phyloP scores from a whole-genome alignment of 1,140 invertebrate species.

The Marisa cornuarietis region DNA sequence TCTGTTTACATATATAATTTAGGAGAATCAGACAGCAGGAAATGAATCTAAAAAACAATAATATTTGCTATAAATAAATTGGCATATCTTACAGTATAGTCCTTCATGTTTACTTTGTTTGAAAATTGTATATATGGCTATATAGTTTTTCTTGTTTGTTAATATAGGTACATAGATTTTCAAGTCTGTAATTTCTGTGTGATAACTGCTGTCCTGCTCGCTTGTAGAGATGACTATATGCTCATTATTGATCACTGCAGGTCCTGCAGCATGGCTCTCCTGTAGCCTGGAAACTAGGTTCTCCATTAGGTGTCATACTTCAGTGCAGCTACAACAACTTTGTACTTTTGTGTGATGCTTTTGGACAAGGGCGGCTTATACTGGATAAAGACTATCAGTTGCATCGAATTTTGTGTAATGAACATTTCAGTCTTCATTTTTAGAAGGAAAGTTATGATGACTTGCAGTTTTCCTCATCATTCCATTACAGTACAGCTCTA shows the following conservation, averaged over 20 bases:
- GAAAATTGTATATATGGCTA: background rate
- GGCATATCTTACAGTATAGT: too few species aligned
- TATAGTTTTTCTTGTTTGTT: background rate
- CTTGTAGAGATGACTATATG: too few species aligned
- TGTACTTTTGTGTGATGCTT: constrained; percentile 43
- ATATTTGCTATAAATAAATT: too few species aligned
- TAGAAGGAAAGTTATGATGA: background rate
- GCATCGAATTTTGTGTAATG: constrained; percentile 20
- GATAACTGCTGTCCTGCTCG: too few species aligned
- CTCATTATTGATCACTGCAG: constrained; percentile 22
- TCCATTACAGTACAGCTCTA: background rate
- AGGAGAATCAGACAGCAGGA: too few species aligned
- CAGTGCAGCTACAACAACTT: constrained; percentile 48
- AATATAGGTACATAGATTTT: too few species aligned
- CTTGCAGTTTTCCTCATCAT: background rate
- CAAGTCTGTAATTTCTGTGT: too few species aligned
- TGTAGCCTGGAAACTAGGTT: constrained; percentile 56
- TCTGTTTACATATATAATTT: too few species aligned
- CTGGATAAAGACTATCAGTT: constrained; percentile 53
- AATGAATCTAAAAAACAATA: too few species aligned
- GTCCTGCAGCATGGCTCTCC: constrained; percentile 47
- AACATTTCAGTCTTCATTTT: background rate
- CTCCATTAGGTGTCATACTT: constrained; percentile 56
- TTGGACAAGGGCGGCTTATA: constrained; percentile 45
- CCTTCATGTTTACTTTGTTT: too few species aligned